Percentiles rank a stretch among this genome's conserved stretches.
phyloP scores from a whole-genome alignment of 35 echinoderm and acorn worm species.

The Diadema setosum region DNA sequence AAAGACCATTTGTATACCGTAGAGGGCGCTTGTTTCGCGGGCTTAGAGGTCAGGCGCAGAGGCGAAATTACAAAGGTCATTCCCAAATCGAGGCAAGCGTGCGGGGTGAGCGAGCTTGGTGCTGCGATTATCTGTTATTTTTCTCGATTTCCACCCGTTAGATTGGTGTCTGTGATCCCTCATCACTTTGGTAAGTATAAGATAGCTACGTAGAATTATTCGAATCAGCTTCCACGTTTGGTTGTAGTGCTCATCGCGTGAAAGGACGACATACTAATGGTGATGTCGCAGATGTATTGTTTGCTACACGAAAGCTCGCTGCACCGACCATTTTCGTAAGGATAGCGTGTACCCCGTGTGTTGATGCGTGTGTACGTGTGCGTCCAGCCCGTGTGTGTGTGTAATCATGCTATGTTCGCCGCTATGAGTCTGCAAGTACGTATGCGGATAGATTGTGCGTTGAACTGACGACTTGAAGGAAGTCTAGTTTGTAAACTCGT shows the following conservation, averaged over 20 bases:
- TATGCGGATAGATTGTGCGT: too few species aligned
- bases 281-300: slow-evolving; percentile 7
- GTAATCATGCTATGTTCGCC: background rate
- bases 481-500: too few species aligned
- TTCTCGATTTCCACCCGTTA: background rate
- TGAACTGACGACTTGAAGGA: too few species aligned
- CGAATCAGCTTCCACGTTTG: background rate
- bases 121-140: background rate
- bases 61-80: background rate
- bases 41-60: background rate
- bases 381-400: background rate
- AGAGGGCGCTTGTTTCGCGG: background rate
- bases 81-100: slow-evolving; percentile 8
- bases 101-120: background rate
- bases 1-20: too few species aligned
- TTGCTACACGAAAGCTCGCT: background rate
- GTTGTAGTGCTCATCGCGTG: background rate
- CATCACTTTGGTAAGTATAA: background rate
- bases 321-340: background rate
- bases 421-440: background rate
- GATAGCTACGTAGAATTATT: background rate
- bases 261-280: background rate
- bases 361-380: background rate
- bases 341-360: background rate
- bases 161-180: background rate